Base-by-base conservation (phyloP, 2,797 vertebrate genomes). In the Sandelia bainsii region DNA sequence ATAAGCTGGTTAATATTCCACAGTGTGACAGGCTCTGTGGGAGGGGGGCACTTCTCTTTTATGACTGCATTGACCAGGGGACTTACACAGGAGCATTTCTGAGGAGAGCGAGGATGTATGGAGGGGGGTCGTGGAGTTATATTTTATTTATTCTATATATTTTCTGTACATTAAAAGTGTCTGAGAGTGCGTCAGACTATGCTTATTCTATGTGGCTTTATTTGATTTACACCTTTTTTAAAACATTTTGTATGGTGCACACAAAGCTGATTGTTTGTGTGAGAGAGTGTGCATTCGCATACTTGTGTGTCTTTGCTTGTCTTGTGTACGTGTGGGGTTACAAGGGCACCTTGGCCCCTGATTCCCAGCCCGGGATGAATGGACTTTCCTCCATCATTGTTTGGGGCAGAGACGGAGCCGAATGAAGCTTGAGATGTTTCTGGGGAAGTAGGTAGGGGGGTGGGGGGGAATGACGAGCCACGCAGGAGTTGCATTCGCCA, bases 341-440 rank as follows among this genome's bases (percentile, higher is more conserved):
- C 65, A 58, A 77, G 86, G 86, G 77, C 82, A 88, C 82, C 66
- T 77, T 81, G 82, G 84, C 85, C 80, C 81, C 87, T 83, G 83
- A 79, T 93, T 89, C 88, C 86, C 93, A 93, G 91, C 87, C 76
- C 82, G 65, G 87, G 92, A 92, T 94, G 93, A 95, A 95, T 94
- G 90, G 92, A 87, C 80, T 92, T 92, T 93, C 84, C 89, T 94
- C 88, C 90, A 84, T 93, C 87, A 80, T 95, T 96, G 95, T 96
- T 95, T 91, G 87, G 92, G 91, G 84, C 86, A 76, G 91, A 81
- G 74, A 84, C 11, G 27, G 80, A 87, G 87, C 75, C 40, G 71
- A 75, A 74, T 51, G 94, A 63, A 74, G 60, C 73, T 62, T 66
- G 76, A 25, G 56, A 82, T 77, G 85, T 84, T 85, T 79, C 4